A percentile compares a stretch with the other conserved stretches of the same genome.
phyloP scores from a whole-genome alignment of 2,888 invertebrate genomes.

The Nemotelus pantherinus region DNA sequence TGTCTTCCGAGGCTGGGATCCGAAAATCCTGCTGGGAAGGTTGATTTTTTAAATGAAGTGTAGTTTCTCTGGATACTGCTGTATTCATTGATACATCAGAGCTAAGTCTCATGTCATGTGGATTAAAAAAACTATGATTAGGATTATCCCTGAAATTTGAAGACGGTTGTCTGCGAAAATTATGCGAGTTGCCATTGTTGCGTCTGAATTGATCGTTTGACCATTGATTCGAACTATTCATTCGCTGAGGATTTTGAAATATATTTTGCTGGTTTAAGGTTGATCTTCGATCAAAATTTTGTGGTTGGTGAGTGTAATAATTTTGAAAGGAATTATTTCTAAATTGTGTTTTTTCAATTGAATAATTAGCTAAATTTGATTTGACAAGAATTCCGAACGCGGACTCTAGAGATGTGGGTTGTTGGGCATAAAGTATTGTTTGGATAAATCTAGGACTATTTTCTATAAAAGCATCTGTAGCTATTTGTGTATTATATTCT shows the following conservation, averaged over 20 bases:
- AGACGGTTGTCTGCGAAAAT: background rate
- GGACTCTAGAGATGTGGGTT: no score
- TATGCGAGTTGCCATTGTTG: background rate
- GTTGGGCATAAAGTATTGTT: no score
- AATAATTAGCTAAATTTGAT: no score
- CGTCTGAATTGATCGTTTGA: no score
- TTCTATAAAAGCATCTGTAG: no score
- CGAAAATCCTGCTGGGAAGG: slow-evolving; percentile 22
- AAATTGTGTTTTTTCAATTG: no score
- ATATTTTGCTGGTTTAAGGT: background rate
- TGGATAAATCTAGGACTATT: no score
- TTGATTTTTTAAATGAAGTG: background rate
- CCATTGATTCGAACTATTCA: no score
- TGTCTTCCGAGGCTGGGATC: slow-evolving; percentile 12
- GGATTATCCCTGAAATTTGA: background rate
- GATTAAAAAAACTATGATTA: background rate
- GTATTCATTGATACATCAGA: slow-evolving; percentile 19
- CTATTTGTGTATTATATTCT: no score
- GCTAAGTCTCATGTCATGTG: background rate
- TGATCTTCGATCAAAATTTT: background rate
- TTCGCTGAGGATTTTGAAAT: background rate
- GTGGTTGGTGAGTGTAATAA: background rate
- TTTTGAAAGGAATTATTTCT: background rate
- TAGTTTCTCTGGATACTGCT: background rate
- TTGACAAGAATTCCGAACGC: no score